Conservation (phyloP, 2,888 invertebrate genomes). For the Sclerodermus sp. region DNA sequence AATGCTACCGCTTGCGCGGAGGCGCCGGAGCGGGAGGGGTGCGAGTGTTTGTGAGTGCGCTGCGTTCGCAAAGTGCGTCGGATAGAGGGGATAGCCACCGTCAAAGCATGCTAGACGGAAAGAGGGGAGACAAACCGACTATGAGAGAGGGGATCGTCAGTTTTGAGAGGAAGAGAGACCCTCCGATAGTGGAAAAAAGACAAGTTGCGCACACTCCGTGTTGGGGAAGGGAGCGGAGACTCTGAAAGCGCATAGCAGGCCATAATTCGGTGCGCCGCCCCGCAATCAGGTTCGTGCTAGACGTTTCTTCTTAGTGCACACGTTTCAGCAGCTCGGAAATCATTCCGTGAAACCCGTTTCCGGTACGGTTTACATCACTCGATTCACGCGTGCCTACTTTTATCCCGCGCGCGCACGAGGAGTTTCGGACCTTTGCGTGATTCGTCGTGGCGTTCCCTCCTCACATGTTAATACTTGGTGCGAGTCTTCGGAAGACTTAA, state of each 20-base stretch:
- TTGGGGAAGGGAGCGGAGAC: slow-evolving; percentile 32
- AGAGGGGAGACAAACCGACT: slow-evolving; percentile 6
- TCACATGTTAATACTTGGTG: too few relatives aligned
- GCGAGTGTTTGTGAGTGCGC: slow-evolving; percentile 4
- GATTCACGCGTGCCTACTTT: slow-evolving; percentile 19
- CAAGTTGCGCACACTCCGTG: slow-evolving; percentile 1
- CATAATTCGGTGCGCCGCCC: slow-evolving; percentile 55
- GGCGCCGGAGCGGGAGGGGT: slow-evolving; percentile 16
- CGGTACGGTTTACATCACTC: too few relatives aligned
- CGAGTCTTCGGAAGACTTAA: too few relatives aligned
- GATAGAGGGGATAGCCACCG: too few relatives aligned
- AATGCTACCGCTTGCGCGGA: slow-evolving; percentile 26
- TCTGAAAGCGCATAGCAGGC: slow-evolving; percentile 51
- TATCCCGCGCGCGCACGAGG: slow-evolving; percentile 1
- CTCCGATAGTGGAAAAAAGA: slow-evolving; percentile 2
- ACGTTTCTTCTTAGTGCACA: slow-evolving; percentile 32
- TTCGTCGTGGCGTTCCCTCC: too few relatives aligned
- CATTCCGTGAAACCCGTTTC: slow-evolving; percentile 27
- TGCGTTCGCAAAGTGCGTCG: too few relatives aligned
- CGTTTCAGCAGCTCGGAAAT: slow-evolving; percentile 22
- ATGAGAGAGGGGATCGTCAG: slow-evolving; percentile 17
- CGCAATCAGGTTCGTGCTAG: slow-evolving; percentile 53
- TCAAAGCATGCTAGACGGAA: too few relatives aligned
- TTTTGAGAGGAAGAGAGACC: slow-evolving; percentile 18
- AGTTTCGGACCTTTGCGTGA: neutral